Evolutionary conservation across 2,113 vertebrate genomes (phyloP), one percentile per base, ranked within the genome.

Genomic region (Syngnathus floridae): DNA sequence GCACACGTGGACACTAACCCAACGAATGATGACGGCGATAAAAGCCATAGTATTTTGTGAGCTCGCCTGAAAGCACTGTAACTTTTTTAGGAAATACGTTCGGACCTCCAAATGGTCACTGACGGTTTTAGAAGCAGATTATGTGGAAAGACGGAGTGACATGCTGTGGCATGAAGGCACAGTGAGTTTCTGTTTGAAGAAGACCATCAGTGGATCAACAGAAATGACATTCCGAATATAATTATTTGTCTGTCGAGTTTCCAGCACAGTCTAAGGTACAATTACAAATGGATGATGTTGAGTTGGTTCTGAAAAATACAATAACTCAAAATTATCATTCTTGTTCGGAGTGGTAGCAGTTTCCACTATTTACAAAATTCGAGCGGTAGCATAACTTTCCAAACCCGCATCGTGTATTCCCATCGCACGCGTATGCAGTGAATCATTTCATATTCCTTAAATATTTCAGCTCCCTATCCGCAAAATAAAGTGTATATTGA

Each of bases 401-500:
- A 55, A 55, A 55, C 31, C 4, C 12, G 22, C n/a, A 31, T 12
- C 31, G 22, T 14, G 11, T 31, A 55, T 31, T 13, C 52, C 52
- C 52, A 2, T 22, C 14, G 52, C 12, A 51, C n/a, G 19, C 22
- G 10, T 22, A 26, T 10, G 5, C 21, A 54, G 49, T 68, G 72
- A 74, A 58, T 79, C 74, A 78, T 82, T 60, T 57, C 31, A 37
- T 64, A 67, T 69, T 57, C 71, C 77, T 77, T 56, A 12, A 81
- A 79, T 60, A 80, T 80, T 82, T 69, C 75, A 56, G 48, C 3
- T 13, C 14, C 71, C 73, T 75, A 73, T 65, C 35, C 77, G 72
- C 71, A 68, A 72, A 72, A 77, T 81, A 88, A 75, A 68, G 73
- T 80, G 74, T 66, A 38, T 77, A 84, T 82, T 69, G 84, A 87